These are phyloP conservation scores for Arion vulgaris DNA, from an alignment of 1,140 invertebrate species.

Conservation along the genomic window DNA sequence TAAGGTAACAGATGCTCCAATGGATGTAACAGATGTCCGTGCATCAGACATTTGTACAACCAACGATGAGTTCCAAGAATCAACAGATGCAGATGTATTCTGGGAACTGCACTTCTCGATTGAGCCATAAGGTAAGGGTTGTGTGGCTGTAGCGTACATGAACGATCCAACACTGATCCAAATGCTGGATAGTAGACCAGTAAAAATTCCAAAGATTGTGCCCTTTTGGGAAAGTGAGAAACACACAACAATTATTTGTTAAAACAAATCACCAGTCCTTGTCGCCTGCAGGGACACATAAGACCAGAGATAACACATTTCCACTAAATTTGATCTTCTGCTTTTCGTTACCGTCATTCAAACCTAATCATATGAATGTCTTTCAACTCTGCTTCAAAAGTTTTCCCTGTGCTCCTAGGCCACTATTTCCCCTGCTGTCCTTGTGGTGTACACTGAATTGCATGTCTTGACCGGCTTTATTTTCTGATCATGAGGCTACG, in stretches of 20 bases:
- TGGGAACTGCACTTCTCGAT: slow-evolving; percentile 23
- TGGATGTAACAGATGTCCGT: not conserved
- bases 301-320: no score
- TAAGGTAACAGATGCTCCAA: not conserved
- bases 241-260: not conserved
- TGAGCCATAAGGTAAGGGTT: slow-evolving; percentile 18
- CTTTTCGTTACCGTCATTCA: no score
- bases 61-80: not conserved
- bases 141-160: slow-evolving; percentile 34
- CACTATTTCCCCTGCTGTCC: no score
- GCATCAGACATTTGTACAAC: not conserved
- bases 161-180: slow-evolving; percentile 43
- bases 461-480: no score
- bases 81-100: not conserved
- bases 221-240: slow-evolving; percentile 6
- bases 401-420: no score
- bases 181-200: slow-evolving; percentile 29
- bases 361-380: no score
- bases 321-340: no score
- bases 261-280: no score
- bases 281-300: no score
- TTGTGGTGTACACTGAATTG: no score
- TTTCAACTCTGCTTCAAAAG: no score
- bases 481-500: no score
- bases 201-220: slow-evolving; percentile 26